Evolutionary conservation across 1,140 invertebrate genomes (phyloP).

Genomic region (Micrasema minimum): DNA sequence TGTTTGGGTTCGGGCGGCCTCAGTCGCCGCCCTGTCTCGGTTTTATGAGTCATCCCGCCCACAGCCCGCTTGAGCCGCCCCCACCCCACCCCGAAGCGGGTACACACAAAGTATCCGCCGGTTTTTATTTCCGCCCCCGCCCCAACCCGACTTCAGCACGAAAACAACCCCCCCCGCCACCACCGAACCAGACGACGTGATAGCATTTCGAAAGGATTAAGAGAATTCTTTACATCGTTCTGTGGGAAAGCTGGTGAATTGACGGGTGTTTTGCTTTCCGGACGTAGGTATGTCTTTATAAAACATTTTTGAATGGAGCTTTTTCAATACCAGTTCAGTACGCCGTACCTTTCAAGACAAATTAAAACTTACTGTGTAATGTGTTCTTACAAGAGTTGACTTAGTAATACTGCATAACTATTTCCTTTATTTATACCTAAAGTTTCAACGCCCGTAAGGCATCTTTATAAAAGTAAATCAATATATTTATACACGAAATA

Average conservation of each 20-base stretch:
- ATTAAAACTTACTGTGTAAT: no score
- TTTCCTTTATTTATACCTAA: no score
- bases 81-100: neutral
- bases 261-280: no score
- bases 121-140: slow-evolving; percentile 27
- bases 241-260: neutral
- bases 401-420: no score
- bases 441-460: no score
- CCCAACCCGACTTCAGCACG: slow-evolving; percentile 11
- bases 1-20: slow-evolving; percentile 9
- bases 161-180: slow-evolving; percentile 3
- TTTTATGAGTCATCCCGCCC: slow-evolving; percentile 40
- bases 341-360: no score
- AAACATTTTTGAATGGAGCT: no score
- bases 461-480: no score
- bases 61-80: slow-evolving; percentile 8
- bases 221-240: neutral
- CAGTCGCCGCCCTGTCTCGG: slow-evolving; percentile 42
- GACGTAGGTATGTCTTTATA: no score
- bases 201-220: slow-evolving; percentile 23
- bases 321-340: no score
- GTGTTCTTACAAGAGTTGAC: no score
- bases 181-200: slow-evolving; percentile 2
- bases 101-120: slow-evolving; percentile 1
- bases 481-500: no score